Percentiles rank a stretch among this genome's conserved stretches.
phyloP scores from a whole-genome alignment of 2,797 vertebrate genomes.

The Aldrovandia affinis region DNA sequence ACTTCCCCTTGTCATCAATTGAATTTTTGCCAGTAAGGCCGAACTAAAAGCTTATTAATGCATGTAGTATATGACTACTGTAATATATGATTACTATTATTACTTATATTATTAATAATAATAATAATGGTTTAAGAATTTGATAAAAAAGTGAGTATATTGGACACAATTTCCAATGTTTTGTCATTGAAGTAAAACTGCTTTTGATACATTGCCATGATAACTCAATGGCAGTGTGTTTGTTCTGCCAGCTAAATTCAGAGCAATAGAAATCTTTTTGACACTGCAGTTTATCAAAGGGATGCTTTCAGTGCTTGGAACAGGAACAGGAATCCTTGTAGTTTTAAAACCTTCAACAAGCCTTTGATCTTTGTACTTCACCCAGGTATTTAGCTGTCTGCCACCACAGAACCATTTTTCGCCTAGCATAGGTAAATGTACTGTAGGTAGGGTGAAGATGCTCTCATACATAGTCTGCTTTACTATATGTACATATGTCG shows the following conservation, averaged over 20 bases:
- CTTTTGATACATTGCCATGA: neutral
- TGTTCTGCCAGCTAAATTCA: conserved; percentile 23
- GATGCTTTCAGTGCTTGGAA: neutral
- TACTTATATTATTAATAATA: too few species aligned
- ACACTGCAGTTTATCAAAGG: conserved; percentile 33
- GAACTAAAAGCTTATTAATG: too few species aligned
- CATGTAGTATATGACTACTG: too few species aligned
- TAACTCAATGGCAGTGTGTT: neutral
- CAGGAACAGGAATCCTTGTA: conserved; percentile 17
- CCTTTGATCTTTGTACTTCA: conserved; percentile 34
- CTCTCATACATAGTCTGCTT: neutral
- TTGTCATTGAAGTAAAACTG: neutral
- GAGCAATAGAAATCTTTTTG: conserved; percentile 27
- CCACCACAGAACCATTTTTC: neutral
- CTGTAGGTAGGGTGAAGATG: neutral
- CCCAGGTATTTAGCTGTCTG: conserved; percentile 27
- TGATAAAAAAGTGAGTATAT: too few species aligned
- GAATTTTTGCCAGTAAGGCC: too few species aligned
- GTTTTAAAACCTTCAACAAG: conserved; percentile 37
- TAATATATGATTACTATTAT: too few species aligned
- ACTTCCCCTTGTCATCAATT: too few species aligned
- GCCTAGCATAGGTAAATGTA: neutral
- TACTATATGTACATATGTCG: too few species aligned
- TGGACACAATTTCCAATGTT: neutral
- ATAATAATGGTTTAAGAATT: too few species aligned